Evolutionary conservation across 2,888 invertebrate genomes (phyloP).

Genomic region (Steinernema carpocapsae): DNA sequence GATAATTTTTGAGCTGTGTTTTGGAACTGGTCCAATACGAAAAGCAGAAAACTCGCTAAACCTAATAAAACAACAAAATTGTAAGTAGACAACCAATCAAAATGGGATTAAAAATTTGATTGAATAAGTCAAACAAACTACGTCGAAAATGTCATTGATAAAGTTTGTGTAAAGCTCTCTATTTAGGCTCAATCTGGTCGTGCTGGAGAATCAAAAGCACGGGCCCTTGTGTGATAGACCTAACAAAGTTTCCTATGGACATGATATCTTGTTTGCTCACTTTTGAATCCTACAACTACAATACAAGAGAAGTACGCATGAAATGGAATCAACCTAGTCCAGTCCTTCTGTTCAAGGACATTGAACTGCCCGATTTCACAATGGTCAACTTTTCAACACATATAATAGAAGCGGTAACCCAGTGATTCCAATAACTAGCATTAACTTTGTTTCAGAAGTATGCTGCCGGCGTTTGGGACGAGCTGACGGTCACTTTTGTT

Average conservation of each 20-base stretch:
- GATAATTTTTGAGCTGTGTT: too few relatives aligned
- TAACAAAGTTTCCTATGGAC: constrained; percentile 67
- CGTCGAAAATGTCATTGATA: too few relatives aligned
- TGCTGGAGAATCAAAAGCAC: constrained; percentile 68
- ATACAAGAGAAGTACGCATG: constrained; percentile 54
- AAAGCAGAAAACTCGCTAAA: too few relatives aligned
- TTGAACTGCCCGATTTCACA: constrained; percentile 66
- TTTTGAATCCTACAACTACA: constrained; percentile 69
- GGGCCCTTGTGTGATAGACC: constrained; percentile 67
- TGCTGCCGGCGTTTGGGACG: constrained; percentile 68
- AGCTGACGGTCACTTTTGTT: constrained; percentile 65
- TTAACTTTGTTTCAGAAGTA: constrained; percentile 51
- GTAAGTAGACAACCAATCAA: too few relatives aligned
- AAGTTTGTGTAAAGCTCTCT: too few relatives aligned
- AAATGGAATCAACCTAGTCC: constrained; percentile 54
- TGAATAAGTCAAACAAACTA: too few relatives aligned
- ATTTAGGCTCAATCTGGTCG: constrained; percentile 66
- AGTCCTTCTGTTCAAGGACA: constrained; percentile 60
- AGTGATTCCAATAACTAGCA: not conserved
- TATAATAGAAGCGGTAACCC: constrained; percentile 47
- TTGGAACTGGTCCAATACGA: too few relatives aligned
- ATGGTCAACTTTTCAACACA: constrained; percentile 60
- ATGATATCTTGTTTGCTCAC: constrained; percentile 63
- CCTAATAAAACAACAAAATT: too few relatives aligned
- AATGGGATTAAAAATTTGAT: too few relatives aligned